Base-by-base conservation (phyloP, 2,113 vertebrate genomes). In the Rhea americana region DNA sequence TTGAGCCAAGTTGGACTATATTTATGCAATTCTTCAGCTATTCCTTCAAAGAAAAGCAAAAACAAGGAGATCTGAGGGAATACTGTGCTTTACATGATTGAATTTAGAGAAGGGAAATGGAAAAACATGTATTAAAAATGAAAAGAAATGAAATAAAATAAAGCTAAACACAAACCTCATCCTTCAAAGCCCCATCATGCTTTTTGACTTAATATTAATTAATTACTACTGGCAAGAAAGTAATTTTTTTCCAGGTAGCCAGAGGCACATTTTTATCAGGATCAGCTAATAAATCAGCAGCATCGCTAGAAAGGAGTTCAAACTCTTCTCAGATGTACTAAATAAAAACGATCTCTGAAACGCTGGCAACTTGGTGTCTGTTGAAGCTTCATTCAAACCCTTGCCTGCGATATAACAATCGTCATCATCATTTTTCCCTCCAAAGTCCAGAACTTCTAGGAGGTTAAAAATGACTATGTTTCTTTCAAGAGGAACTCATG, bases 211-310 rank as follows among this genome's bases (percentile, higher is more conserved):
- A 95, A 92, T 83, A 96, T 94, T 96, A 98, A 98, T 98, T 97
- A 98, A 98, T 98, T 97, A 98, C 89, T 93, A 93, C 85, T 94
- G 95, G 97, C 93, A 98, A 96, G 94, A 90, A 91, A 97, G 96
- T 96, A 90, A 95, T 96, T 94, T 96, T 96, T 97, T 97, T 97
- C 76, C 94, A 94, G 95, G 96, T 98, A 97, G 96, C 97, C 89
- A 78, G 96, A 97, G 97, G 97, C 97, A 98, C 97, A 96, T 97
- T 98, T 97, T 97, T 96, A 97, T 96, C 93, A 97, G 95, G 96
- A 97, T 98, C 97, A 97, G 96, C 97, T 98, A 97, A 98, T 97
- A 98, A 97, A 98, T 98, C 97, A 98, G 85, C 82, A 65, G 85
- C 96, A 96, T 97, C 87, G 61, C 89, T 92, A 94, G 94, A 91